These are phyloP conservation scores for Nilaparvata lugens DNA, from an alignment of 1,140 invertebrate genomes.

Conservation along the genomic window DNA sequence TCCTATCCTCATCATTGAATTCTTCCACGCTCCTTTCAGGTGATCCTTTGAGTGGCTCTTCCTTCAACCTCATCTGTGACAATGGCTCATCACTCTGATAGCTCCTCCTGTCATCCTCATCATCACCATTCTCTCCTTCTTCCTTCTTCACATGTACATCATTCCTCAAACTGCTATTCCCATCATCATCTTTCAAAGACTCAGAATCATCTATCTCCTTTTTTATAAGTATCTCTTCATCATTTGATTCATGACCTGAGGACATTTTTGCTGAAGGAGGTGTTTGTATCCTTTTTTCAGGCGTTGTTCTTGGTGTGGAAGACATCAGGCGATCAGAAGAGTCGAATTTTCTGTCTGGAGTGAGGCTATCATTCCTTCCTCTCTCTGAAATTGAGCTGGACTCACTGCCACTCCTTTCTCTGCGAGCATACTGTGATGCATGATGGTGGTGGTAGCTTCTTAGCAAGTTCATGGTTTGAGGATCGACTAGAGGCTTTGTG, in stretches of 20 bases:
- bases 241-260: conserved; percentile 25
- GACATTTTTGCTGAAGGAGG: conserved; percentile 36
- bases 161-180: conserved; percentile 8
- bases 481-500: conserved; percentile 79
- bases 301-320: conserved; percentile 55
- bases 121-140: conserved; percentile 46
- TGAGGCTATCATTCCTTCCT: conserved; percentile 62
- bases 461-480: conserved; percentile 72
- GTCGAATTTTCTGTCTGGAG: conserved; percentile 63
- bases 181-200: conserved; percentile 2
- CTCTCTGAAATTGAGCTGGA: conserved; percentile 75
- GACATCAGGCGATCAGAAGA: conserved; percentile 40
- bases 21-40: conserved; percentile 31
- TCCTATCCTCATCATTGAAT: conserved; percentile 35
- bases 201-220: conserved; percentile 45
- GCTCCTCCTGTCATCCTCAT: conserved; percentile 42
- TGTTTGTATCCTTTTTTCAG: conserved; percentile 51
- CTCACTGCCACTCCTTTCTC: conserved; percentile 74
- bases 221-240: conserved; percentile 41
- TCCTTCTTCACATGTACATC: conserved; percentile 21
- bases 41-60: conserved; percentile 28
- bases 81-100: conserved; percentile 36
- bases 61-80: conserved; percentile 22
- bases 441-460: conserved; percentile 57
- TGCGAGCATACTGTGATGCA: conserved; percentile 43